phyloP scores from a whole-genome alignment of 2,113 vertebrate species.

The Lucifuga dentata region DNA sequence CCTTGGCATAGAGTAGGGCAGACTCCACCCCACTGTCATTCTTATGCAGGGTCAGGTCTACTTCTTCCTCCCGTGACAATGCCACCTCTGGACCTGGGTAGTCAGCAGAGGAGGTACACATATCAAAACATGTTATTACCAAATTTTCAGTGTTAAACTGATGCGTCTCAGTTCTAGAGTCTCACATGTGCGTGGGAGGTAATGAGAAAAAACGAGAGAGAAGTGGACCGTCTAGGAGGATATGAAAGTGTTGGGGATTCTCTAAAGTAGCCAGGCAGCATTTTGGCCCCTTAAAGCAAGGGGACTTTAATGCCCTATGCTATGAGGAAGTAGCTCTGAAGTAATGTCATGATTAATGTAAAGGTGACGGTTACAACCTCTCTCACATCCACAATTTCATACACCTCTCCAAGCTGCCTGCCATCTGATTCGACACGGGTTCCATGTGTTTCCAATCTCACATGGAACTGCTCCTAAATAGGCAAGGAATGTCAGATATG shows the following conservation, averaged over 20 bases:
- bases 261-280: slow-evolving; percentile 37
- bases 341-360: neutral
- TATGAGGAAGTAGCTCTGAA: neutral
- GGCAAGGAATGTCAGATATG: slow-evolving; percentile 77
- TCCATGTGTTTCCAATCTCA: slow-evolving; percentile 77
- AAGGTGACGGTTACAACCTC: neutral
- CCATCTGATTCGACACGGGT: slow-evolving; percentile 58
- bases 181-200: slow-evolving; percentile 28
- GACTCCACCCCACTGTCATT: slow-evolving; percentile 93
- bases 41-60: slow-evolving; percentile 89
- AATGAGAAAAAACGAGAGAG: slow-evolving; percentile 17
- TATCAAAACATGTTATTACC: slow-evolving; percentile 12
- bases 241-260: slow-evolving; percentile 41
- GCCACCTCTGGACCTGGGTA: slow-evolving; percentile 65
- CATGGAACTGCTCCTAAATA: slow-evolving; percentile 65
- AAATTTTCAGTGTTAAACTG: slow-evolving; percentile 12
- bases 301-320: too few relatives aligned
- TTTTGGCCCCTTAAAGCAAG: neutral
- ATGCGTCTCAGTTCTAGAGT: slow-evolving; percentile 31
- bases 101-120: slow-evolving; percentile 18
- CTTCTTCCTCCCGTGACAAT: slow-evolving; percentile 88
- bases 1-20: slow-evolving; percentile 94
- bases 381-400: slow-evolving; percentile 21
- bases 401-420: slow-evolving; percentile 32
- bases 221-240: slow-evolving; percentile 37